These are phyloP conservation scores for Hydrolagus affinis DNA, from an alignment of 2,113 vertebrate genomes.

Conservation along the genomic window DNA sequence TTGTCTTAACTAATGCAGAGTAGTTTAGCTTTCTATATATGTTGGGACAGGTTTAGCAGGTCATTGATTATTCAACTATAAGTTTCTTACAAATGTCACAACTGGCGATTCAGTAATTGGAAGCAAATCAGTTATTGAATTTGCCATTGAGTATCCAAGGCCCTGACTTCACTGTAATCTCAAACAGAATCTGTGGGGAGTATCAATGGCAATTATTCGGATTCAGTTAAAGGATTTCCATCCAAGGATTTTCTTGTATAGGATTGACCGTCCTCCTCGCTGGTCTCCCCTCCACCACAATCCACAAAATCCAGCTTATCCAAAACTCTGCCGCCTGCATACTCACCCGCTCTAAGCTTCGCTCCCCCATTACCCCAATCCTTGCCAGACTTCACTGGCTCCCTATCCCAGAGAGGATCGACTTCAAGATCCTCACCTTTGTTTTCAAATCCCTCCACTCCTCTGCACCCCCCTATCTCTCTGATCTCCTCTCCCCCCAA, in stretches of 20 bases:
- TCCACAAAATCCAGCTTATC: too few species aligned
- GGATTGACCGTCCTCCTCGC: too few species aligned
- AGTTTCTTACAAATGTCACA: slow-evolving; percentile 36
- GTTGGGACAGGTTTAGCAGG: not conserved
- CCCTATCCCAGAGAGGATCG: too few species aligned
- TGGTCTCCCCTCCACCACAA: too few species aligned
- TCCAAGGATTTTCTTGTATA: not conserved
- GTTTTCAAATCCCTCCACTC: too few species aligned
- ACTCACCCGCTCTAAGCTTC: too few species aligned
- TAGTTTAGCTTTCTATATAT: slow-evolving; percentile 32
- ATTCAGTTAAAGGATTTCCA: slow-evolving; percentile 19
- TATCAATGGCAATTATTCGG: slow-evolving; percentile 24
- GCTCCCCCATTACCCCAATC: too few species aligned
- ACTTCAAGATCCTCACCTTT: too few species aligned
- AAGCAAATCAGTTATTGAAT: slow-evolving; percentile 39
- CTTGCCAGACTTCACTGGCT: too few species aligned
- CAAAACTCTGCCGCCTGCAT: too few species aligned
- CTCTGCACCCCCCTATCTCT: too few species aligned
- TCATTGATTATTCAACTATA: slow-evolving; percentile 31
- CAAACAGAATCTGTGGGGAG: slow-evolving; percentile 39
- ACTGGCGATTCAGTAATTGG: slow-evolving; percentile 35
- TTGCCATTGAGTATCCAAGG: slow-evolving; percentile 37
- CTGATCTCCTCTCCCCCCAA: too few species aligned
- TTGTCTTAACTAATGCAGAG: not conserved
- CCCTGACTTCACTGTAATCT: slow-evolving; percentile 34